Base-by-base conservation (phyloP, 1,140 invertebrate species). In the Drosophila setifemur region DNA sequence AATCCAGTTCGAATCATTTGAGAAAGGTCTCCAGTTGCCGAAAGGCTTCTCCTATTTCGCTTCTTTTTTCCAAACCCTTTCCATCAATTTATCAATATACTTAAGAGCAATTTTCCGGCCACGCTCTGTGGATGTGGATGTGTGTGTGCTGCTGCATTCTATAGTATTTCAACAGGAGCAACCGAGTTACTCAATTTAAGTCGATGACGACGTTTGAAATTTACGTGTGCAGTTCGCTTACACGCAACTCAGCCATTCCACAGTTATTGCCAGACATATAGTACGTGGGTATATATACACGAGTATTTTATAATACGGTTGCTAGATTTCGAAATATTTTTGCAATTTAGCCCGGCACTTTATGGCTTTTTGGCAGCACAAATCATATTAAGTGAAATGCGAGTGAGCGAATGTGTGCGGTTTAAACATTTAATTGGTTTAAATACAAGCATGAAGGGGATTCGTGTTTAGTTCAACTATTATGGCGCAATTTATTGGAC, bases 301-400 rank as follows among this genome's bases (percentile, higher is more conserved):
- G 5, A 54, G 4, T 60, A 31, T n/a, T n/a, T n/a, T 14, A 33
- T 58, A 33, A 52, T 70, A 68, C 33, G 35, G 28, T 68, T 21
- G 45, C 60, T 28, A 49, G 60, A 66, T 67, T 67, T 63, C 48
- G 52, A 61, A 63, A 82, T 58, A 50, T 82, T 68, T 67, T 69
- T 47, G 52, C 74, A 73, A 60, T 79, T 79, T 82, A 31, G 60
- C 42, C 6, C 29, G 48, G 18, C 78, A 83, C 63, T 83, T 66
- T 63, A 83, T 66, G 45, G 49, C 57, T 54, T 58, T 58, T 77
- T 47, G 58, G 31, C 31, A 29, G 54, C 67, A 71, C 58, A 77
- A 82, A 73, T 83, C 73, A 83, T 77, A 85, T 85, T 58, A 73
- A 85, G 53, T 71, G 63, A 47, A 74, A 63, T 57, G 57, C 26